These are phyloP conservation scores for Diloba caeruleocephala DNA, from an alignment of 2,888 invertebrate genomes.

Conservation along the genomic window DNA sequence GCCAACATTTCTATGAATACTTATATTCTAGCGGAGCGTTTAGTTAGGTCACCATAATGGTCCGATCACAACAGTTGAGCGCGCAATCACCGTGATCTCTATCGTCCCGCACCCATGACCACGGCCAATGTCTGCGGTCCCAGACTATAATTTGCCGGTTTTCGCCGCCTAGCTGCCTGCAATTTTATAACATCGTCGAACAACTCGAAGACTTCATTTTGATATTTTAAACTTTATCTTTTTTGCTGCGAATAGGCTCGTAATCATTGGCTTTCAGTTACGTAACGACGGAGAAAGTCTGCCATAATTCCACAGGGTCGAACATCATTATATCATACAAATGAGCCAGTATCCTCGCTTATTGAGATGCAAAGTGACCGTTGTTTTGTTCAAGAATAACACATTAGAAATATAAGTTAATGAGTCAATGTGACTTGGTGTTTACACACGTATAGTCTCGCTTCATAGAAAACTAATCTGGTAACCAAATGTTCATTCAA, in stretches of 20 bases:
- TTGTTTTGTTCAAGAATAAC: constrained; percentile 58
- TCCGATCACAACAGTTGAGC: constrained; percentile 71
- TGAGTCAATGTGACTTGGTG: constrained; percentile 70
- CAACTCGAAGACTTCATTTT: constrained; percentile 80
- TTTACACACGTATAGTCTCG: constrained; percentile 77
- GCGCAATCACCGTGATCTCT: constrained; percentile 75
- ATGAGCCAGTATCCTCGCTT: constrained; percentile 41
- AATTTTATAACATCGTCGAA: constrained; percentile 79
- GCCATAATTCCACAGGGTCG: constrained; percentile 42
- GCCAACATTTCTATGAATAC: constrained; percentile 38
- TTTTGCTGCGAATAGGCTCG: constrained; percentile 60
- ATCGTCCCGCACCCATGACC: constrained; percentile 69
- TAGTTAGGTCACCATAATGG: constrained; percentile 71
- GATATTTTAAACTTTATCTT: constrained; percentile 67
- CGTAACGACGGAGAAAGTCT: constrained; percentile 59
- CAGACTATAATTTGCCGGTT: constrained; percentile 85
- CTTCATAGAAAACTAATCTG: constrained; percentile 84
- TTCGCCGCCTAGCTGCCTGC: constrained; percentile 83
- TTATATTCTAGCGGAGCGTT: constrained; percentile 52
- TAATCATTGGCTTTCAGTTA: constrained; percentile 70
- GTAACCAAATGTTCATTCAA: constrained; percentile 88
- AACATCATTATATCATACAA: constrained; percentile 52
- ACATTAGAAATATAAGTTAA: constrained; percentile 69
- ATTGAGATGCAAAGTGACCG: constrained; percentile 67
- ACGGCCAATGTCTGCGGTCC: constrained; percentile 73